These are phyloP conservation scores for Clamator glandarius DNA, from an alignment of 2,797 vertebrate genomes.

Conservation along the genomic window DNA sequence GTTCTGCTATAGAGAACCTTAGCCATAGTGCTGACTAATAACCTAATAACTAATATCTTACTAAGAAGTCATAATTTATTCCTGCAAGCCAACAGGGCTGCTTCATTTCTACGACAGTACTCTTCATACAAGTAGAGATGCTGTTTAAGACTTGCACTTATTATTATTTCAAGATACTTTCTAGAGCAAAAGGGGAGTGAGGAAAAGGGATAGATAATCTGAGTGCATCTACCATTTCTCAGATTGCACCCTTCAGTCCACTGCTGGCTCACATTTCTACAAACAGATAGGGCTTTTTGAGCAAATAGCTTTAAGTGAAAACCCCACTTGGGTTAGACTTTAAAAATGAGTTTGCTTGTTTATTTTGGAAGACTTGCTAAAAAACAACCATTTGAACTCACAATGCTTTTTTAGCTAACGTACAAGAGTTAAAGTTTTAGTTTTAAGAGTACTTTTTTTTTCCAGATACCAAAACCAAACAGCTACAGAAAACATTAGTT, in stretches of 20 bases:
- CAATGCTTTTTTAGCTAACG: not conserved
- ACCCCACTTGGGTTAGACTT: not conserved
- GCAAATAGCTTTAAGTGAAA: not conserved
- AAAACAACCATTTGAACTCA: not conserved
- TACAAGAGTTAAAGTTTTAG: not conserved
- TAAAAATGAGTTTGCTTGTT: not conserved
- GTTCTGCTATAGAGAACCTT: not conserved
- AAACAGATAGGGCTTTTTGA: not conserved
- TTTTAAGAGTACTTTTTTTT: not conserved
- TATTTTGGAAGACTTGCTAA: not conserved
- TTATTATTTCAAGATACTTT: not conserved
- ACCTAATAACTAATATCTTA: not conserved
- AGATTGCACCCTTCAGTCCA: not conserved
- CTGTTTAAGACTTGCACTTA: not conserved
- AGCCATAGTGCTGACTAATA: not conserved
- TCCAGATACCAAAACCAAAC: not conserved
- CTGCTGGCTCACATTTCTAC: not conserved
- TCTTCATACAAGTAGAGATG: not conserved
- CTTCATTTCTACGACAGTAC: not conserved
- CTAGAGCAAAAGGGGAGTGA: not conserved
- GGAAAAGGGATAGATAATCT: not conserved
- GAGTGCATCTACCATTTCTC: not conserved
- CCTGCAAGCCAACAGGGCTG: not conserved
- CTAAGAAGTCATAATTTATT: not conserved
- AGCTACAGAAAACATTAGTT: not conserved